Conservation (phyloP, 2,113 vertebrate genomes). For the Channa maculata region DNA sequence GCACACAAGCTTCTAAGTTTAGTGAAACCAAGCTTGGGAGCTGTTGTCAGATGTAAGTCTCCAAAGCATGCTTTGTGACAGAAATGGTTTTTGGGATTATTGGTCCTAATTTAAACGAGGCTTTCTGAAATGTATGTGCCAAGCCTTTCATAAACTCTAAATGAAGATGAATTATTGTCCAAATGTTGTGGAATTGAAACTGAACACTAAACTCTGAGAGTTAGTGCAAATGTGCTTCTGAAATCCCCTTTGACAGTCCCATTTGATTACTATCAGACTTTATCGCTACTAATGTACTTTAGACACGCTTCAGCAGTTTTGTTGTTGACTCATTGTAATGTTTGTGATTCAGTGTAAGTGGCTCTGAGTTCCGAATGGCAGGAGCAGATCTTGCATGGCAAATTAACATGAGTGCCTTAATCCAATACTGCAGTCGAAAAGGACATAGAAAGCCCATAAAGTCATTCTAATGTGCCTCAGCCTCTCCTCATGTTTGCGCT, state of each 20-base stretch:
- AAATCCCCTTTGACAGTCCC: slow-evolving; percentile 43
- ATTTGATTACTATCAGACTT: slow-evolving; percentile 43
- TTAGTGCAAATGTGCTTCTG: background rate
- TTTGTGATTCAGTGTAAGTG: slow-evolving; percentile 56
- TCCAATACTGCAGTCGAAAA: slow-evolving; percentile 74
- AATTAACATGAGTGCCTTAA: slow-evolving; percentile 75
- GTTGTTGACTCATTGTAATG: slow-evolving; percentile 52
- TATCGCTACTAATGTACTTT: slow-evolving; percentile 57
- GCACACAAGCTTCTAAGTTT: slow-evolving; percentile 15
- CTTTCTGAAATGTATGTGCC: slow-evolving; percentile 24
- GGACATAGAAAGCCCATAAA: slow-evolving; percentile 68
- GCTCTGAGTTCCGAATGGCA: slow-evolving; percentile 48
- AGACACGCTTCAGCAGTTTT: slow-evolving; percentile 44
- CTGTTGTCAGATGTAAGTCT: slow-evolving; percentile 18
- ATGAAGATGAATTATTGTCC: slow-evolving; percentile 31
- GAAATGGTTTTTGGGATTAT: slow-evolving; percentile 17
- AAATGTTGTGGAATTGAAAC: slow-evolving; percentile 32
- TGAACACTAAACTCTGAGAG: slow-evolving; percentile 13
- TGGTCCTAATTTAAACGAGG: slow-evolving; percentile 32
- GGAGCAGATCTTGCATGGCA: slow-evolving; percentile 65
- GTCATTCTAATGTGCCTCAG: slow-evolving; percentile 66
- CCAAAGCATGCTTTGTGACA: slow-evolving; percentile 26
- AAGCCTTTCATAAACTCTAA: slow-evolving; percentile 13
- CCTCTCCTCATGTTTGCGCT: slow-evolving; percentile 66
- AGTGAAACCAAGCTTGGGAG: background rate